Evolutionary conservation across 2,888 invertebrate genomes (phyloP).

Genomic region (Dicycla oo): DNA sequence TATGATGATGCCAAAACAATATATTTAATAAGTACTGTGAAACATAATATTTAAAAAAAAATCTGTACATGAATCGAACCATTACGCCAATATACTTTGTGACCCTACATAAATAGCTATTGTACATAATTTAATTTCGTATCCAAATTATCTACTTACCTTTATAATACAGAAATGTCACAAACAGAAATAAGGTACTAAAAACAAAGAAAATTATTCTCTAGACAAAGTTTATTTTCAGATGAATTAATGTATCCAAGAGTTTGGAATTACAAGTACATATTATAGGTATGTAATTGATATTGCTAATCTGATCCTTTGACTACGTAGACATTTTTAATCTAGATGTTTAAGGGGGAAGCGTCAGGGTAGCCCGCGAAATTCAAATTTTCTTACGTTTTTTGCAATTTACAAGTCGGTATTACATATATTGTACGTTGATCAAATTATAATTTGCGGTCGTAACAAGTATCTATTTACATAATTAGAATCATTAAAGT

Average conservation of each 20-base stretch:
- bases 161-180: conserved; percentile 47
- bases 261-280: neutral
- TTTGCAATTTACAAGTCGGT: too few relatives aligned
- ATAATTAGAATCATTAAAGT: too few relatives aligned
- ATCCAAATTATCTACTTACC: conserved; percentile 22
- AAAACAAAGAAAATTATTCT: conserved; percentile 40
- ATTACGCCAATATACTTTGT: neutral
- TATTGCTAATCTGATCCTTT: neutral
- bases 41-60: too few relatives aligned
- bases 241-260: neutral
- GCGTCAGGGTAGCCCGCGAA: too few relatives aligned
- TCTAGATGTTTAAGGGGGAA: too few relatives aligned
- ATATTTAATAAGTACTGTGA: too few relatives aligned
- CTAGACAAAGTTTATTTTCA: conserved; percentile 8
- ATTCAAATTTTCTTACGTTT: too few relatives aligned
- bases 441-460: too few relatives aligned
- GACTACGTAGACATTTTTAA: neutral
- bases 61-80: neutral
- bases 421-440: too few relatives aligned
- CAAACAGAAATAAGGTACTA: conserved; percentile 29
- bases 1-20: too few relatives aligned
- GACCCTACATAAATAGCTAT: neutral
- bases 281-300: neutral
- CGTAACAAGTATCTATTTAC: too few relatives aligned
- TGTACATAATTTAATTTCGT: conserved; percentile 30